These are phyloP conservation scores for Pachymerium ferrugineum DNA, from an alignment of 2,888 invertebrate genomes.

Conservation along the genomic window DNA sequence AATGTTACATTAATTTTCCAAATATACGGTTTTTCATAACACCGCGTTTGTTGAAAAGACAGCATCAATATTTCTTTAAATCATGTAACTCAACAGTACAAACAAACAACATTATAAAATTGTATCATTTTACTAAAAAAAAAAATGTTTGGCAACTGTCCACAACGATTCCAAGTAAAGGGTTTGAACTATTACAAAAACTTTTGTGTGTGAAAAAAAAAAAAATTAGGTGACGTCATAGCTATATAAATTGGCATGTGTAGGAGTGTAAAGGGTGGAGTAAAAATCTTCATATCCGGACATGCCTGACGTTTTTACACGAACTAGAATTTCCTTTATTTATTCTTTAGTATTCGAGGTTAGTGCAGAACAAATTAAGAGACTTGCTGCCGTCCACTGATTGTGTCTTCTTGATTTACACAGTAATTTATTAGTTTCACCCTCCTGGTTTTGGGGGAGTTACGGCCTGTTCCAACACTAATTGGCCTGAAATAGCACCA, in stretches of 20 bases:
- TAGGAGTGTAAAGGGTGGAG: conserved; percentile 11
- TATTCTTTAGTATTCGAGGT: neutral
- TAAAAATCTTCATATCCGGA: conserved; percentile 10
- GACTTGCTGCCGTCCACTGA: neutral
- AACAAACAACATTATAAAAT: too few species aligned
- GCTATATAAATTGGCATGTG: conserved; percentile 10
- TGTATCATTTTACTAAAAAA: too few species aligned
- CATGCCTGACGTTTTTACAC: conserved; percentile 6
- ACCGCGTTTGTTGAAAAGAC: too few species aligned
- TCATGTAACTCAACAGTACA: too few species aligned
- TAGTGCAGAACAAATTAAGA: neutral
- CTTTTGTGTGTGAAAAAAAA: neutral
- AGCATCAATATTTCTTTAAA: too few species aligned
- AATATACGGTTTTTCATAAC: too few species aligned
- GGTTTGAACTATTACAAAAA: too few species aligned
- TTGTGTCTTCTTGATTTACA: conserved; percentile 9
- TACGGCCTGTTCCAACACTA: neutral
- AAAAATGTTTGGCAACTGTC: too few species aligned
- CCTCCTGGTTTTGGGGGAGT: neutral
- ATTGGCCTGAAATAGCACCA: conserved; percentile 3
- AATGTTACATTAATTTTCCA: too few species aligned
- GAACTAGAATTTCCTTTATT: conserved; percentile 6
- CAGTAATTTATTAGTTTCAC: conserved; percentile 22
- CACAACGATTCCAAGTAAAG: too few species aligned
- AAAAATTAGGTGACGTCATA: neutral